Conservation (phyloP, 2,888 invertebrate genomes). For the Seladonia tumulorum region DNA sequence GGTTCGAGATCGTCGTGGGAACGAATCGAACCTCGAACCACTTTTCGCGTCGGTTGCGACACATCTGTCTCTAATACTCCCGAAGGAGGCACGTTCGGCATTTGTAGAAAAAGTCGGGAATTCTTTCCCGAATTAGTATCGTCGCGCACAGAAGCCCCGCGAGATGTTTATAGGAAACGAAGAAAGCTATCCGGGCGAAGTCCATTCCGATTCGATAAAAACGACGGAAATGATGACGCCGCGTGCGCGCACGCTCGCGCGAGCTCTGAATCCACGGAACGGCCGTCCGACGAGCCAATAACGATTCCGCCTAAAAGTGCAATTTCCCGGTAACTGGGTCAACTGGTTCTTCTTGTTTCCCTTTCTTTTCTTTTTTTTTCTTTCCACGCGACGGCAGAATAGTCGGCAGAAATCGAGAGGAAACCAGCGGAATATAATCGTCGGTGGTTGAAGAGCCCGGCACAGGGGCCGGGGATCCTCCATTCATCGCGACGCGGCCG, state of each 20-base stretch:
- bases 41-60: neutral
- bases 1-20: neutral
- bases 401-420: conserved; percentile 13
- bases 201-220: neutral
- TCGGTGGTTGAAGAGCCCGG: conserved; percentile 33
- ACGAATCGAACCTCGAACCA: neutral
- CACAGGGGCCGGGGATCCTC: conserved; percentile 31
- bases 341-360: conserved; percentile 30
- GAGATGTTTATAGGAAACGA: conserved; percentile 6
- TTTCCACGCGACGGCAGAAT: conserved; percentile 29
- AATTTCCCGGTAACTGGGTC: conserved; percentile 47
- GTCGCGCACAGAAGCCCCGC: neutral
- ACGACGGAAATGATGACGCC: neutral
- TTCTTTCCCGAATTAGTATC: neutral
- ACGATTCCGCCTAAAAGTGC: conserved; percentile 10
- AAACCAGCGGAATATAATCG: conserved; percentile 24
- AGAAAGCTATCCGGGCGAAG: neutral
- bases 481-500: conserved; percentile 60
- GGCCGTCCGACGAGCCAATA: neutral
- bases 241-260: too few relatives aligned
- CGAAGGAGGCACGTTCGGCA: neutral
- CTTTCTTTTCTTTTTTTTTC: neutral
- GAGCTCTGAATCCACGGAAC: neutral
- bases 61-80: neutral
- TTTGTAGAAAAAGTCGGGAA: neutral